phyloP scores from a whole-genome alignment of 2,797 vertebrate species.

The Bovichtus diacanthus region DNA sequence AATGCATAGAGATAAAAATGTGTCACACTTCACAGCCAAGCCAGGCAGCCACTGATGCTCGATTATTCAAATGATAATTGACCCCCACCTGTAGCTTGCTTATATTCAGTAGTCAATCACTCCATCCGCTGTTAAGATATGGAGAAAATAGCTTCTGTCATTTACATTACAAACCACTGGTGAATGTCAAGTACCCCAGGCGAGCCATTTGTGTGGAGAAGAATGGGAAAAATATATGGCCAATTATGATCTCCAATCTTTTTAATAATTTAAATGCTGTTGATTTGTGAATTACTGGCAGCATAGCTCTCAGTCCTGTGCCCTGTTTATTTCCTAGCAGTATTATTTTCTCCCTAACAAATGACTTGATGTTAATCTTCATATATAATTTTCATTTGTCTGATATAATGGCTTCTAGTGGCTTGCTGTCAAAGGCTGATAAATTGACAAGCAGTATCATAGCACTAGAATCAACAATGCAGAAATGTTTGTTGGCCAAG shows the following conservation, averaged over 20 bases:
- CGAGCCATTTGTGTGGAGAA: constrained; percentile 87
- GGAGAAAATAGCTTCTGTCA: constrained; percentile 93
- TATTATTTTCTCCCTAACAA: constrained; percentile 83
- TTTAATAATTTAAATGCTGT: constrained; percentile 90
- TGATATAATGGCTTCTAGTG: constrained; percentile 84
- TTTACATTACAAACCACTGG: constrained; percentile 98
- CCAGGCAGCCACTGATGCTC: constrained; percentile 91
- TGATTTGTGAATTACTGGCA: constrained; percentile 85
- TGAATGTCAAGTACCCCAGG: constrained; percentile 95
- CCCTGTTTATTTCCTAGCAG: constrained; percentile 73
- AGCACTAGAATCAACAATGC: constrained; percentile 78
- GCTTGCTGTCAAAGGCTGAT: constrained; percentile 84
- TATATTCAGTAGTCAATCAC: constrained; percentile 98
- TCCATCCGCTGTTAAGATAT: constrained; percentile 97
- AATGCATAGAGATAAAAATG: constrained; percentile 99
- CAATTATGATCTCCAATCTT: constrained; percentile 92
- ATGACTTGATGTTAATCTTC: constrained; percentile 87
- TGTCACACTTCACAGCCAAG: constrained; percentile 96
- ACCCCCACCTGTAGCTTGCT: constrained; percentile 98
- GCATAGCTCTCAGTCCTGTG: constrained; percentile 75
- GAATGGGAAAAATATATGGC: constrained; percentile 90
- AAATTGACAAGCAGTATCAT: constrained; percentile 84
- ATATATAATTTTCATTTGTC: constrained; percentile 86
- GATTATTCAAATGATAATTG: constrained; percentile 99
- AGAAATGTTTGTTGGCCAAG: constrained; percentile 75